phyloP scores from a whole-genome alignment of 1,140 invertebrate species.

The Calycopis cecrops region DNA sequence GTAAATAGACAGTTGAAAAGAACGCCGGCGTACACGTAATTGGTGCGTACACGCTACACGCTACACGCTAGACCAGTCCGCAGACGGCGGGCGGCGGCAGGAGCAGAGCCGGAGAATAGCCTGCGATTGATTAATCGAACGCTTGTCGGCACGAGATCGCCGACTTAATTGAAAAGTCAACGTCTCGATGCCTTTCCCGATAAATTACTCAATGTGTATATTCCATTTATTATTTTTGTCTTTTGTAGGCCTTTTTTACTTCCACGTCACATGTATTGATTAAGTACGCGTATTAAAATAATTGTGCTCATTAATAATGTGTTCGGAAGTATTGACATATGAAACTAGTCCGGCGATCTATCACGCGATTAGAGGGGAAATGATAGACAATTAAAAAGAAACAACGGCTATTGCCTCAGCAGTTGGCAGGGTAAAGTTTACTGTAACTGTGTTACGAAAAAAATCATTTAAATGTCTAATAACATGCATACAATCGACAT shows the following conservation, averaged over 20 bases:
- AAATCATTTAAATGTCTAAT: no score
- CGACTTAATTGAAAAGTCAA: conserved; percentile 57
- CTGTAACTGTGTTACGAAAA: no score
- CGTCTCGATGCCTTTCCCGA: conserved; percentile 44
- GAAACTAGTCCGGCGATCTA: no score
- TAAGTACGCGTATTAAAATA: no score
- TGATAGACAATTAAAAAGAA: no score
- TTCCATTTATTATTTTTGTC: conserved; percentile 48
- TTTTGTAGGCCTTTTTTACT: conserved; percentile 23
- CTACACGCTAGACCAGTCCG: conserved; percentile 25
- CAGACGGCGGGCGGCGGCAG: conserved; percentile 2
- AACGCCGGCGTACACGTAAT: conserved; percentile 27
- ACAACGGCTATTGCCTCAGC: no score
- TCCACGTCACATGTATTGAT: no score
- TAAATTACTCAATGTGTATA: conserved; percentile 44
- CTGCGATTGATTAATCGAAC: conserved; percentile 60
- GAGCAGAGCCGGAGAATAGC: conserved; percentile 12
- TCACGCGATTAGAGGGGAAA: no score
- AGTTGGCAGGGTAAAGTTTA: no score
- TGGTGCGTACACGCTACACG: conserved; percentile 35
- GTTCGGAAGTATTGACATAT: no score
- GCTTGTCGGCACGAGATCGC: conserved; percentile 46
- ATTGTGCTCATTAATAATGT: no score
- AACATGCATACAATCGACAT: no score
- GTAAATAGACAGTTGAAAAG: conserved; percentile 10